Percentiles rank a stretch among this genome's conserved stretches.
These are phyloP conservation scores for Spodoptera litura DNA, from an alignment of 1,140 invertebrate species.

Conservation along the genomic window DNA sequence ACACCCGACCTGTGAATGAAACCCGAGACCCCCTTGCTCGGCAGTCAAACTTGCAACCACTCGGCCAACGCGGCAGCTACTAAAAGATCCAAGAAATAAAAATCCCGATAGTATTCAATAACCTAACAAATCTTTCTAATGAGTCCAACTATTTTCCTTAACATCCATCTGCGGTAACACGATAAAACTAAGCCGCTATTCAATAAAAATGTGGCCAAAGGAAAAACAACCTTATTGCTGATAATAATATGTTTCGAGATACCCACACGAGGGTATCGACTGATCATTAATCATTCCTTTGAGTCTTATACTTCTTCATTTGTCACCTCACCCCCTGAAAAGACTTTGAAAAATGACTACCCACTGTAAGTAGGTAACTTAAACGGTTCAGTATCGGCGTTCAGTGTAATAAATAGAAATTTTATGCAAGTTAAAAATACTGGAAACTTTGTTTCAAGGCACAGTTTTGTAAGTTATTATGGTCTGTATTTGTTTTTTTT, in stretches of 20 bases:
- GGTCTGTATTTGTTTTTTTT: too few relatives aligned
- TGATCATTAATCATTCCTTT: constrained; percentile 67
- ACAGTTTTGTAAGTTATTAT: too few relatives aligned
- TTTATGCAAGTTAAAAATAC: neutral
- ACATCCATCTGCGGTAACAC: neutral
- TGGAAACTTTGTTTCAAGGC: too few relatives aligned
- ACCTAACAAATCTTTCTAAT: too few relatives aligned
- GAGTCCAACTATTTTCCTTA: too few relatives aligned
- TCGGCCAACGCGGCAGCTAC: too few relatives aligned
- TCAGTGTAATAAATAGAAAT: neutral
- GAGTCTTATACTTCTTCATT: constrained; percentile 71
- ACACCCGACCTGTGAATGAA: too few relatives aligned
- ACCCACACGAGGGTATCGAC: constrained; percentile 48
- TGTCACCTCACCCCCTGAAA: constrained; percentile 69
- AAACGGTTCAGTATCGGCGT: constrained; percentile 4
- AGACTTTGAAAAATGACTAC: constrained; percentile 75
- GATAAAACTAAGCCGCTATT: neutral
- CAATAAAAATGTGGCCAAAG: neutral
- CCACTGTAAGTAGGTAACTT: constrained; percentile 52
- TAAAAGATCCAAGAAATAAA: too few relatives aligned
- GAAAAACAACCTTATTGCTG: constrained; percentile 5
- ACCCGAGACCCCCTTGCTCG: too few relatives aligned
- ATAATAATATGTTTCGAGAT: constrained; percentile 36
- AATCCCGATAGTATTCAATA: too few relatives aligned
- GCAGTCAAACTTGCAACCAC: too few relatives aligned